Evolutionary conservation across 2,888 invertebrate species (phyloP), one percentile per base, ranked within the genome.

Genomic region (Creontiades dilutus): DNA sequence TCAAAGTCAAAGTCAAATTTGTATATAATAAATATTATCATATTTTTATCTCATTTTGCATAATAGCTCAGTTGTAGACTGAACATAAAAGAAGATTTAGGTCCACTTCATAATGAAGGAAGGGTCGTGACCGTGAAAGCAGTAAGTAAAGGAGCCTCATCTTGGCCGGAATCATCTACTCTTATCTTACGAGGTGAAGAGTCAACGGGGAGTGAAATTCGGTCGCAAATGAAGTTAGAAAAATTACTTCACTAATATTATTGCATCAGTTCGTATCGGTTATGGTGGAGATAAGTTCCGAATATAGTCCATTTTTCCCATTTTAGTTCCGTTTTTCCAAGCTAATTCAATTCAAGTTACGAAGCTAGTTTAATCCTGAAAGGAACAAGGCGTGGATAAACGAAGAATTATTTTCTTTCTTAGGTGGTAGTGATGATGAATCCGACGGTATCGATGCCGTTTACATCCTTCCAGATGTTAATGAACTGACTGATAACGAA

Each of bases 1-100:
- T 61, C 61, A 61, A 61, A 61, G 61, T 61, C 61, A 19, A 61
- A 19, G 61, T 61, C 61, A 61, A 61, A 61, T 61, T 16, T 61
- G 19, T 19, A 61, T 61, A 61, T 61, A 19, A 19, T 19, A 61
- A 61, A 61, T 19, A 61, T 61, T 19, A 61, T n/a, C n/a, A 2
- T n/a, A 19, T 61, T 16, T 61, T 61, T 19, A 14, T 61, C 0
- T 61, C 0, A 19, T 61, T 61, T 61, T 61, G 16, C 16, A 9
- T 61, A 61, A 61, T 2, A 61, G 19, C 61, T 61, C 19, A 61
- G 19, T 61, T 61, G 19, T 61, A 61, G 16, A 19, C 9, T 3
- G 19, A 61, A 61, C 19, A 61, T 19, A 19, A 61, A 61, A 61
- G 61, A 16, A 61, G 61, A 61, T 61, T 16, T 61, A 19, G 61